Evolutionary conservation across 1,140 invertebrate genomes (phyloP).

Genomic region (Apis mellifera): DNA sequence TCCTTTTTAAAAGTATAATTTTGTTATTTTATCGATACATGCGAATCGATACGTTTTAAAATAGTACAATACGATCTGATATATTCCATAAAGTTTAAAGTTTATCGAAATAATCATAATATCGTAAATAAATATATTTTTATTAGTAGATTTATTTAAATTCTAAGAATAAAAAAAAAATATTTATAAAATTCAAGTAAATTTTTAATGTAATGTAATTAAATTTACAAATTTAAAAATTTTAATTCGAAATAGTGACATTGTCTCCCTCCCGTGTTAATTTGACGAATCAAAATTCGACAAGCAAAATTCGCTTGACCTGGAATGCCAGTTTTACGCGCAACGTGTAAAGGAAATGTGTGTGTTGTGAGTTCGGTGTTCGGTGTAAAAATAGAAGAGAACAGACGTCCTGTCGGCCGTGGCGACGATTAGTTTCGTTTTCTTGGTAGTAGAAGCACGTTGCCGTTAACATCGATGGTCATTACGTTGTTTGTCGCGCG

Average conservation of each 20-base stretch:
- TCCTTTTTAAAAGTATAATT: background rate
- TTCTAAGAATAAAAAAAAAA: background rate
- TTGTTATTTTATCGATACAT: background rate
- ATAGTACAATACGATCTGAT: background rate
- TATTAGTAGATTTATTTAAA: background rate
- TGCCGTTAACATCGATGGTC: constrained; percentile 47
- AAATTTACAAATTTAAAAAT: background rate
- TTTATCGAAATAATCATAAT: background rate
- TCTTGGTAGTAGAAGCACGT: constrained; percentile 51
- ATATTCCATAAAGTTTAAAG: background rate
- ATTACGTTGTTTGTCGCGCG: constrained; percentile 50
- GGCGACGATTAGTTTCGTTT: constrained; percentile 47
- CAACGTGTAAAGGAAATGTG: constrained; percentile 4
- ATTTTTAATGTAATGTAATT: no score
- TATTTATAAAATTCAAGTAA: background rate
- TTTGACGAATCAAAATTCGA: constrained; percentile 44
- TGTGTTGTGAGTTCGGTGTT: constrained; percentile 1
- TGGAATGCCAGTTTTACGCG: constrained; percentile 37
- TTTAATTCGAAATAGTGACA: background rate
- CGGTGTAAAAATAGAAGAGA: constrained; percentile 3
- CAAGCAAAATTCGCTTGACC: constrained; percentile 19
- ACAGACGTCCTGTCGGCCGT: constrained; percentile 15
- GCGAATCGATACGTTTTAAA: background rate
- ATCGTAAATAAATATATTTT: background rate
- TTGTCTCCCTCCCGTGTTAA: background rate